phyloP scores from a whole-genome alignment of 2,797 vertebrate species.

The Sebastes matsubarae region DNA sequence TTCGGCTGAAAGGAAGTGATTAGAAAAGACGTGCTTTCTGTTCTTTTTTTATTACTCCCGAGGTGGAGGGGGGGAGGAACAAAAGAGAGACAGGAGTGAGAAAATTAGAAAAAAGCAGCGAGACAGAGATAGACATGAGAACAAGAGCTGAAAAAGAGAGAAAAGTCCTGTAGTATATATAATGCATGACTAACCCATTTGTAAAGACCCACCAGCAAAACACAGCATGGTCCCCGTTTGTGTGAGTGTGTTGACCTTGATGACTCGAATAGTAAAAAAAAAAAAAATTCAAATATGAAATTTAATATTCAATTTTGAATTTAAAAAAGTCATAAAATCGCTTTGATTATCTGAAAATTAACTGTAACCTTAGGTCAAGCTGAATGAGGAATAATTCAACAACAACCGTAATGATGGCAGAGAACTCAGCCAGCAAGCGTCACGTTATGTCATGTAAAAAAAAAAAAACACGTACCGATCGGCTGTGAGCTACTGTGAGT shows the following conservation, averaged over 20 bases:
- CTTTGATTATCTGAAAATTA: too few relatives aligned
- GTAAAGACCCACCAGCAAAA: constrained; percentile 49
- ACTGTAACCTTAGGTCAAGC: too few relatives aligned
- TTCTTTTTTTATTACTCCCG: not conserved
- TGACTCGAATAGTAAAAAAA: too few relatives aligned
- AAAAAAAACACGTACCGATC: too few relatives aligned
- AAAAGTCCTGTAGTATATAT: constrained; percentile 62
- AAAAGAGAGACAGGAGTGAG: constrained; percentile 3
- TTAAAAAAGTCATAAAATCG: too few relatives aligned
- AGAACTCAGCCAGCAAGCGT: too few relatives aligned
- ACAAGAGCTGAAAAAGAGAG: not conserved
- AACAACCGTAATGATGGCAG: too few relatives aligned
- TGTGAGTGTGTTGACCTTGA: not conserved
- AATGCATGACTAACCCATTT: constrained; percentile 75
- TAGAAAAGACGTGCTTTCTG: not conserved
- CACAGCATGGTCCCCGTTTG: not conserved
- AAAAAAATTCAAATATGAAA: not conserved
- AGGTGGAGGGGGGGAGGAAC: not conserved
- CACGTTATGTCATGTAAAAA: too few relatives aligned
- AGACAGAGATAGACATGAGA: not conserved
- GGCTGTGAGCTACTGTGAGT: too few relatives aligned
- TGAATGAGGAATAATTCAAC: too few relatives aligned
- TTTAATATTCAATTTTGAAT: too few relatives aligned
- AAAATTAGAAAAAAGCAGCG: not conserved
- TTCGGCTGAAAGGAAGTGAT: constrained; percentile 7